Evolutionary conservation across 2,888 invertebrate genomes (phyloP).

Genomic region (Heteromurus nitidus): DNA sequence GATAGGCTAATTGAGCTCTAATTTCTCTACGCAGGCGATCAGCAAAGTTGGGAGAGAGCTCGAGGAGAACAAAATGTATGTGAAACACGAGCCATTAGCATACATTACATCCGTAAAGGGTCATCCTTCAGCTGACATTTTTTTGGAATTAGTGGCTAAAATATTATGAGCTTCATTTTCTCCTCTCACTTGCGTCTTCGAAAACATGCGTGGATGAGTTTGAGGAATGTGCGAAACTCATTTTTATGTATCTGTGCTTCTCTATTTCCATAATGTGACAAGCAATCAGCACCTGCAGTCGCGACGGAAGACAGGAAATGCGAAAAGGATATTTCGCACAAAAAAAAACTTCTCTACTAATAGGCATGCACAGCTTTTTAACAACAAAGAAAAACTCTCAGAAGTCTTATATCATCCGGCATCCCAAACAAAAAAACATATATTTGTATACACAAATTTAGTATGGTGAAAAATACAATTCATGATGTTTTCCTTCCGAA

Average conservation of each 20-base stretch:
- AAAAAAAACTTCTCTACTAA: no score
- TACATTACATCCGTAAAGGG: conserved; percentile 27
- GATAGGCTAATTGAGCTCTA: conserved; percentile 59
- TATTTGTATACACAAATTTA: conserved; percentile 2
- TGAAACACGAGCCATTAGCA: conserved; percentile 53
- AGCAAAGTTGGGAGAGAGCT: no score
- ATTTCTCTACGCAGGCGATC: conserved; percentile 41
- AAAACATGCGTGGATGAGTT: no score
- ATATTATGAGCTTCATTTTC: background rate
- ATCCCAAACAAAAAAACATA: conserved; percentile 29
- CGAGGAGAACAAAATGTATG: background rate
- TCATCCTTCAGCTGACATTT: conserved; percentile 26
- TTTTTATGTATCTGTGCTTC: conserved; percentile 39
- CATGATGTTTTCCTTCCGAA: conserved; percentile 8
- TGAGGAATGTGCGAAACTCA: conserved; percentile 48
- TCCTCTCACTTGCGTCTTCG: no score
- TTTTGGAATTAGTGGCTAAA: conserved; percentile 1
- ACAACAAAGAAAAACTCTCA: background rate
- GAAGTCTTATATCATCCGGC: no score
- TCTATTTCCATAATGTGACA: conserved; percentile 42
- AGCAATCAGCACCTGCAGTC: conserved; percentile 14
- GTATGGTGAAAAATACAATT: conserved; percentile 1
- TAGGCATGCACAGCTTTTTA: no score
- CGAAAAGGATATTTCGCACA: no score
- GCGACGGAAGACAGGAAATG: conserved; percentile 45